These are phyloP conservation scores for Delphinapterus leucas DNA, from an alignment of 2,113 vertebrate genomes.

Conservation along the genomic window DNA sequence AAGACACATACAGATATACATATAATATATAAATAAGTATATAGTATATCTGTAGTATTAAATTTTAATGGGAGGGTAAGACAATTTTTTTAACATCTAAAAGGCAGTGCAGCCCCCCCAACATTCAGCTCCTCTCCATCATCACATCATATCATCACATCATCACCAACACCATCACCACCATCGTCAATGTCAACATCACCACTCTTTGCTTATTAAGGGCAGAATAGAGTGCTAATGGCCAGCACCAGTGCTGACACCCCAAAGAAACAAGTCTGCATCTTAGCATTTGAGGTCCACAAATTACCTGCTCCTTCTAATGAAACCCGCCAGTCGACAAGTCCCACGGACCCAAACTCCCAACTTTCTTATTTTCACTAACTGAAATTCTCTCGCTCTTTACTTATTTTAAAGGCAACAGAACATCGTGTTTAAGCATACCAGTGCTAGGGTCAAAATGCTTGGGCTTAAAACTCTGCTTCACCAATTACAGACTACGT, in stretches of 20 bases:
- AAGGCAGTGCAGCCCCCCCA: not conserved
- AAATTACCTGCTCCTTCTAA: not conserved
- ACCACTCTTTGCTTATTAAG: not conserved
- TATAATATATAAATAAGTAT: not conserved
- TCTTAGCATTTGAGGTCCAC: not conserved
- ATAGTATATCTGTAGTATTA: not conserved
- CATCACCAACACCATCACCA: accelerated
- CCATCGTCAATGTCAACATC: too few relatives aligned
- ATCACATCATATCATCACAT: not conserved
- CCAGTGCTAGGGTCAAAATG: not conserved
- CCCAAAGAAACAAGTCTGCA: not conserved
- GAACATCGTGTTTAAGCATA: not conserved
- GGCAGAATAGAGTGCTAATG: not conserved
- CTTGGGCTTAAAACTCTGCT: not conserved
- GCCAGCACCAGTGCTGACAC: not conserved
- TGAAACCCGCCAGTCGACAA: not conserved
- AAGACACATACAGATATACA: not conserved
- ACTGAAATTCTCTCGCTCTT: not conserved
- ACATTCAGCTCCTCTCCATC: not conserved
- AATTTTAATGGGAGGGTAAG: not conserved
- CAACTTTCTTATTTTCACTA: not conserved
- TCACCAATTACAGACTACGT: not conserved
- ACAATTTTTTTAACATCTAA: not conserved
- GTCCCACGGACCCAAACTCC: not conserved
- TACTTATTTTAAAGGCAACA: not conserved